Conservation (phyloP, 1,140 invertebrate genomes). For the Kradibia gibbosae region DNA sequence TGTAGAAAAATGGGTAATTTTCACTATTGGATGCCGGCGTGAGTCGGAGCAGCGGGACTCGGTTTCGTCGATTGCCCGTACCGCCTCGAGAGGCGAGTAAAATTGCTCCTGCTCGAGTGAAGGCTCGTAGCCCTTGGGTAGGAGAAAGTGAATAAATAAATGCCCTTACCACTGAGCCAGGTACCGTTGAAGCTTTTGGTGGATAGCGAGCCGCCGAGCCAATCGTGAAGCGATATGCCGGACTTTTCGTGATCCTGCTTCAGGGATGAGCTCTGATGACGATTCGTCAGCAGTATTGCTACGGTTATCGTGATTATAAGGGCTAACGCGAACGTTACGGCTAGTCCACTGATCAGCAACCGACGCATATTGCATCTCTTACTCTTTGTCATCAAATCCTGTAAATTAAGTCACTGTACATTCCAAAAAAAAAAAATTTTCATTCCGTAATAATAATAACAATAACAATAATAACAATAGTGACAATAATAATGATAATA, state of each 20-base stretch:
- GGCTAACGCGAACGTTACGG: slow-evolving; percentile 61
- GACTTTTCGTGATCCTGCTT: slow-evolving; percentile 54
- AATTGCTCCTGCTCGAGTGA: no score
- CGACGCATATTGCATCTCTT: slow-evolving; percentile 68
- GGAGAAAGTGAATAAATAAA: neutral
- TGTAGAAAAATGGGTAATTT: no score
- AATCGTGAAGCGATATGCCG: slow-evolving; percentile 67
- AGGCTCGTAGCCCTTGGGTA: no score
- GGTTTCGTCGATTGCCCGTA: no score
- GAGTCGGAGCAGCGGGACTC: no score
- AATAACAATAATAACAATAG: no score
- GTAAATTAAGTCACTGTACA: slow-evolving; percentile 55
- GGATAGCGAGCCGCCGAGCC: slow-evolving; percentile 66
- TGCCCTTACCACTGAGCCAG: slow-evolving; percentile 68
- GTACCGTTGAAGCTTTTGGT: slow-evolving; percentile 71
- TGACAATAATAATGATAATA: no score
- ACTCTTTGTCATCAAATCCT: slow-evolving; percentile 71
- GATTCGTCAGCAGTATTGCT: slow-evolving; percentile 64
- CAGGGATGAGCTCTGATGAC: slow-evolving; percentile 49
- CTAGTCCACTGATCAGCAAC: slow-evolving; percentile 61
- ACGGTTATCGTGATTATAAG: slow-evolving; percentile 65
- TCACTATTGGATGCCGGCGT: no score
- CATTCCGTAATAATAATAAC: no score
- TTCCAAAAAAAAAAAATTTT: no score
- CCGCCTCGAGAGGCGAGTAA: no score